These are phyloP conservation scores for Sylvia borin DNA, from an alignment of 2,797 vertebrate genomes.

Conservation along the genomic window DNA sequence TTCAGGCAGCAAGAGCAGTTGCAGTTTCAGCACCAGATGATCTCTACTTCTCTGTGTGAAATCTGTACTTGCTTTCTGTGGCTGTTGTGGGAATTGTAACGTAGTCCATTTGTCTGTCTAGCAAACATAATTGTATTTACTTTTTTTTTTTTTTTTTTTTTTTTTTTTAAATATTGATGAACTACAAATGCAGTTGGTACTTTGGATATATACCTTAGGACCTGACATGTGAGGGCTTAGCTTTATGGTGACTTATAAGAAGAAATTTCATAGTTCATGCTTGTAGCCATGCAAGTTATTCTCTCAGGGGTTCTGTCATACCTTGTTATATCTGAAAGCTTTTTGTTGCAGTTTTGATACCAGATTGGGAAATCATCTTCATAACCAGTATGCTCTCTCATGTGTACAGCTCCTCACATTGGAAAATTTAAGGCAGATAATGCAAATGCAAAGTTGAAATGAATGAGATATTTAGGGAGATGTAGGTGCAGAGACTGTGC, in stretches of 20 bases:
- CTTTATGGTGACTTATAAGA: background rate
- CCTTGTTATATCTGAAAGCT: background rate
- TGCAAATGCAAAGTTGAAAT: background rate
- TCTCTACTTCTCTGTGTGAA: background rate
- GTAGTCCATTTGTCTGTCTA: background rate
- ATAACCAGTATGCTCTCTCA: background rate
- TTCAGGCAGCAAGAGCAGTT: background rate
- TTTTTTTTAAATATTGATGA: background rate
- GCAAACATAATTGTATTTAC: rapidly evolving
- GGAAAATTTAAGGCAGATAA: background rate
- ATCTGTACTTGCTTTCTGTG: rapidly evolving
- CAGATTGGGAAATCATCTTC: background rate
- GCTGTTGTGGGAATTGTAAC: background rate
- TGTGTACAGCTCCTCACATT: background rate
- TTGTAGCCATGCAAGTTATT: background rate
- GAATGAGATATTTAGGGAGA: background rate
- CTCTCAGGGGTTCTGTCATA: background rate
- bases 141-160: no score
- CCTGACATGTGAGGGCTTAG: background rate
- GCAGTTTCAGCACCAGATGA: background rate
- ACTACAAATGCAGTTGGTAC: background rate
- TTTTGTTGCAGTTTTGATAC: background rate
- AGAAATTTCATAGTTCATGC: background rate
- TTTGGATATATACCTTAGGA: background rate
- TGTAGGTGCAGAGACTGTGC: background rate